These are phyloP conservation scores for Cricetomys ansorgei DNA, from an alignment of 2,113 vertebrate species.

Conservation along the genomic window DNA sequence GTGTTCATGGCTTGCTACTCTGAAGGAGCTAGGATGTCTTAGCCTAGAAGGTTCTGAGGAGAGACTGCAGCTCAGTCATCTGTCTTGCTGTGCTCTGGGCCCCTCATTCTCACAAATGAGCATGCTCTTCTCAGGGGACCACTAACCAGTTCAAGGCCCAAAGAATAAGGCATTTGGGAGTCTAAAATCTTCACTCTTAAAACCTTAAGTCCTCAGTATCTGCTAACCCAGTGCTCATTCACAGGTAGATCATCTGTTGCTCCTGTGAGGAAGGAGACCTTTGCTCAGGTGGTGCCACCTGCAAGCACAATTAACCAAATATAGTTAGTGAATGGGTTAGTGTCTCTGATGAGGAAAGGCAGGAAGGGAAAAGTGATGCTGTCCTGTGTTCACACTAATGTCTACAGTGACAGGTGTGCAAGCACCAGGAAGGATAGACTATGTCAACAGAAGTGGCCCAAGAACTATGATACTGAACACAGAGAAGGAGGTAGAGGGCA, in stretches of 20 bases:
- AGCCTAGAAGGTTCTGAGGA: not conserved
- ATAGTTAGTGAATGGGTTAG: not conserved
- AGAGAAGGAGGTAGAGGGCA: not conserved
- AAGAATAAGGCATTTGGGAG: conserved; percentile 32
- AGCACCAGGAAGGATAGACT: conserved; percentile 61
- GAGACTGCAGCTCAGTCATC: not conserved
- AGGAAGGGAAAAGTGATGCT: conserved; percentile 12
- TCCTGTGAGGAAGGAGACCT: not conserved
- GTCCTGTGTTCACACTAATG: conserved; percentile 14
- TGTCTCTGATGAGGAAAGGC: conserved; percentile 20
- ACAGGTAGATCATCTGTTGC: conserved; percentile 16
- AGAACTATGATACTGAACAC: conserved; percentile 39
- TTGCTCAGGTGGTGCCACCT: conserved; percentile 24
- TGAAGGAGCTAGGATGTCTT: not conserved
- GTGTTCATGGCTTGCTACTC: not conserved
- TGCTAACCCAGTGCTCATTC: not conserved
- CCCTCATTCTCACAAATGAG: not conserved
- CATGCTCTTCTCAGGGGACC: not conserved
- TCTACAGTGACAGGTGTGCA: conserved; percentile 55
- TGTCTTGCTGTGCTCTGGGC: not conserved
- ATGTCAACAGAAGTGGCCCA: conserved; percentile 25
- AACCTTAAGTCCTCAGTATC: conserved; percentile 6
- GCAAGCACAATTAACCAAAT: conserved; percentile 10
- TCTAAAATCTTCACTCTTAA: conserved; percentile 51
- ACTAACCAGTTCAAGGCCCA: conserved; percentile 53